Evolutionary conservation across 1,140 invertebrate genomes (phyloP), one percentile per base, ranked within the genome.

Genomic region (Zaprionus vittiger): DNA sequence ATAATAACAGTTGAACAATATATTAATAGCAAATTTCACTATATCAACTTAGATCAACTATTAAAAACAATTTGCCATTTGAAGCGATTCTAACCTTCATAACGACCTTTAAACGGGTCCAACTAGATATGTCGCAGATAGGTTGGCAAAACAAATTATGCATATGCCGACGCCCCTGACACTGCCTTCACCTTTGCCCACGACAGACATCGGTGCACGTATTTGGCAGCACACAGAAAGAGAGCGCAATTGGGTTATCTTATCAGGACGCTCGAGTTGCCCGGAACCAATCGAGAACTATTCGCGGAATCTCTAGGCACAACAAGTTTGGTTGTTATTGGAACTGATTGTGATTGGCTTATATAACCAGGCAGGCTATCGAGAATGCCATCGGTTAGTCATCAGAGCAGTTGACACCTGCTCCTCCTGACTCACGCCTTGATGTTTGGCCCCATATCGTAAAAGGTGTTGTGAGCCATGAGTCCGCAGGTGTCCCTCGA

Each of bases 341-440:
- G 47, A 12, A 22, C 47, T 52, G 47, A 52, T 52, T 52, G 47
- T 52, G 20, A 52, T 22, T 24, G 14, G 12, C 9, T 67, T 67
- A 22, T 41, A 57, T 67, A 57, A 57, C 37, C 6, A 11, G n/a
- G 26, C 14, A 17, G 44, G 55, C 41, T 41, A 44, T 28, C 26
- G n/a, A n/a, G 54, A 28, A n/a, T 56, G n/a, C 54, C 54, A n/a
- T 15, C 4, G 14, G 5, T 57, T 67, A 67, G 38, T 67, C 64
- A 67, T 47, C 47, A 7, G 4, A 26, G 2, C 54, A 28, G 5
- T 1, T 15, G 65, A 70, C 83, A 86, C 80, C 83, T 89, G 83
- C 57, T 24, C 49, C 34, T 34, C 24, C 26, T 85, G 82, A 85
- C 34, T 85, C 82, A 85, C 47, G 22, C n/a, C 12, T 11, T 49